Conservation (phyloP, 1,140 invertebrate genomes). For the Hycleus phaleratus region DNA sequence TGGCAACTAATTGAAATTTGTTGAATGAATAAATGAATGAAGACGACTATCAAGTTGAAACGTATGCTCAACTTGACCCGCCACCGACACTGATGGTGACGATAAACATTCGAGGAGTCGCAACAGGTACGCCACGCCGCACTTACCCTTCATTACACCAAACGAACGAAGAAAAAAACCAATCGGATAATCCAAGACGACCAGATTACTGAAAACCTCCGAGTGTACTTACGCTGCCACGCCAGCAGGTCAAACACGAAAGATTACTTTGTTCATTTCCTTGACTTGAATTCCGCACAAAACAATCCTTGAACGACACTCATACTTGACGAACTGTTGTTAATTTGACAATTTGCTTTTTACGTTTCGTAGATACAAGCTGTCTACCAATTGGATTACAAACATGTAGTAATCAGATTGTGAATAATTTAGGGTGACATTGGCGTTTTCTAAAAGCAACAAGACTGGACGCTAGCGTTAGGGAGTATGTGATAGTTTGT, state of each 20-base stretch:
- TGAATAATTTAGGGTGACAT: no score
- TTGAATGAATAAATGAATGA: no score
- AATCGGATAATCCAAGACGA: conserved; percentile 16
- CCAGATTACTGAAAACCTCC: conserved; percentile 19
- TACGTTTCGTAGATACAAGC: no score
- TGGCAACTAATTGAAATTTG: no score
- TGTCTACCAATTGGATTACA: no score
- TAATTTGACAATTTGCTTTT: no score
- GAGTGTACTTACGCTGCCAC: conserved; percentile 6
- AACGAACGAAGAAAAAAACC: conserved; percentile 16
- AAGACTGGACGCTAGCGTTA: no score
- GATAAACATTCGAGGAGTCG: conserved; percentile 29
- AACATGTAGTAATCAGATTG: no score
- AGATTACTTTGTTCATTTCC: conserved; percentile 9
- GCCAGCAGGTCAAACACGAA: conserved; percentile 6
- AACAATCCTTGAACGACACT: no score
- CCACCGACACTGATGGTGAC: conserved; percentile 26
- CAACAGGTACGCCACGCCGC: conserved; percentile 26
- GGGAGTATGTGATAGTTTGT: neutral
- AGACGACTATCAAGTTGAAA: conserved; percentile 10
- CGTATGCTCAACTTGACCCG: conserved; percentile 26
- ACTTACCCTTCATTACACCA: conserved; percentile 24
- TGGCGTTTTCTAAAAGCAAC: no score
- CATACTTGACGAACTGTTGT: no score
- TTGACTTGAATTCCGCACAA: neutral